Evolutionary conservation across 2,113 vertebrate genomes (phyloP).

Genomic region (Festucalex cinctus): DNA sequence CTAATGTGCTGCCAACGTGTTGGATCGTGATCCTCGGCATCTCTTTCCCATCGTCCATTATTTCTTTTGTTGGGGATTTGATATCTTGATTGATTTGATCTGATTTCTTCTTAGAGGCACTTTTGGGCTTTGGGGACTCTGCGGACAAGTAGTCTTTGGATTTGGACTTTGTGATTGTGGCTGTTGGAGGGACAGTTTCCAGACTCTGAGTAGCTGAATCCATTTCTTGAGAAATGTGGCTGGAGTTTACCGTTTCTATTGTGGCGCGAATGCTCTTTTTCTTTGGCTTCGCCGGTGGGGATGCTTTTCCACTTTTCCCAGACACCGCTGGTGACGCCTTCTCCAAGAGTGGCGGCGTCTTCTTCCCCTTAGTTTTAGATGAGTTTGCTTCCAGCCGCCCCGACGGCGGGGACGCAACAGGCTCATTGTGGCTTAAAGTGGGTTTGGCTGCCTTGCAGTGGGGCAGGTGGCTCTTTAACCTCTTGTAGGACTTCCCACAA

Average conservation of each 20-base stretch:
- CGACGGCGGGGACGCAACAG: neutral
- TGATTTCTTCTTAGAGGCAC: slow-evolving; percentile 2
- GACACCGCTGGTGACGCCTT: slow-evolving; percentile 3
- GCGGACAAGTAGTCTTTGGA: neutral
- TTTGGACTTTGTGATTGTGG: neutral
- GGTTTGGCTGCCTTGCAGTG: slow-evolving; percentile 74
- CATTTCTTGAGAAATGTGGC: neutral
- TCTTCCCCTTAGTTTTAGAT: neutral
- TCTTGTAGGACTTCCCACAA: slow-evolving; percentile 81
- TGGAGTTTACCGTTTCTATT: slow-evolving; percentile 35
- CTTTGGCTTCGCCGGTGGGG: slow-evolving; percentile 24
- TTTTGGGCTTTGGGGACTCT: slow-evolving; percentile 3
- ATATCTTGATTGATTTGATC: neutral
- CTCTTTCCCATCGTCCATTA: slow-evolving; percentile 1
- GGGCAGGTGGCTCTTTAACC: slow-evolving; percentile 83
- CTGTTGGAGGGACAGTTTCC: neutral
- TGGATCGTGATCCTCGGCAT: slow-evolving; percentile 31
- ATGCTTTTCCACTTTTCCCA: neutral
- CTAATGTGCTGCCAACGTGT: slow-evolving; percentile 36
- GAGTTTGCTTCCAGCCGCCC: neutral
- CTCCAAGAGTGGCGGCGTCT: slow-evolving; percentile 1
- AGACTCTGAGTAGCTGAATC: neutral
- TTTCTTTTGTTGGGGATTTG: neutral
- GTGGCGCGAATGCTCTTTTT: slow-evolving; percentile 31
- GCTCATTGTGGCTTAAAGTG: neutral